These are phyloP conservation scores for Gymnorhina tibicen DNA, from an alignment of 2,113 vertebrate genomes.

Conservation along the genomic window DNA sequence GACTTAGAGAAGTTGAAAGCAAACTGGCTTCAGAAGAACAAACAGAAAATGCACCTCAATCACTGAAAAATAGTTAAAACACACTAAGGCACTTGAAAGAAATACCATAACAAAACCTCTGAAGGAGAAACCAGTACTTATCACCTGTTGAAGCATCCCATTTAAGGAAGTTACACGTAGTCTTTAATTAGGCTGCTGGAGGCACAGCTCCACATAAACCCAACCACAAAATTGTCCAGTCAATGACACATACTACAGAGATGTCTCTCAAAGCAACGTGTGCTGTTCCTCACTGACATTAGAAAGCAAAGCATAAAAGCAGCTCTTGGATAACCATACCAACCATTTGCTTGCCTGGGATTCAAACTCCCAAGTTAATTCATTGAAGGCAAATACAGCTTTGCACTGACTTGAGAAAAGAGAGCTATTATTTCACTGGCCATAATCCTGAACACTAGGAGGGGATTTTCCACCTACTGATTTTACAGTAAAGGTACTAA, in stretches of 20 bases:
- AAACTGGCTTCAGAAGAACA: not conserved
- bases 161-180: not conserved
- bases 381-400: not conserved
- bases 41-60: not conserved
- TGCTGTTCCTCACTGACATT: not conserved
- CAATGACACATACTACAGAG: not conserved
- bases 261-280: not conserved
- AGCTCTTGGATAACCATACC: not conserved
- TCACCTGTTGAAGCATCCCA: not conserved
- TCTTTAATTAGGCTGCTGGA: not conserved
- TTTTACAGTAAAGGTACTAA: not conserved
- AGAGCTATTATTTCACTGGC: not conserved
- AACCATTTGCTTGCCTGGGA: not conserved
- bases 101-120: not conserved
- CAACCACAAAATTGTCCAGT: not conserved
- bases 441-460: not conserved
- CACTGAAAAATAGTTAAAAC: not conserved
- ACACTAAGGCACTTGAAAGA: not conserved
- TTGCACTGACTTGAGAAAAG: not conserved
- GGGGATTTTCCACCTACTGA: not conserved
- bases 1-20: not conserved
- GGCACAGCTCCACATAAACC: not conserved
- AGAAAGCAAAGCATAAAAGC: not conserved
- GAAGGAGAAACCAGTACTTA: not conserved
- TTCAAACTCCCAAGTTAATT: not conserved